These are phyloP conservation scores for Lagodon rhomboides DNA, from an alignment of 2,797 vertebrate genomes.

Conservation along the genomic window DNA sequence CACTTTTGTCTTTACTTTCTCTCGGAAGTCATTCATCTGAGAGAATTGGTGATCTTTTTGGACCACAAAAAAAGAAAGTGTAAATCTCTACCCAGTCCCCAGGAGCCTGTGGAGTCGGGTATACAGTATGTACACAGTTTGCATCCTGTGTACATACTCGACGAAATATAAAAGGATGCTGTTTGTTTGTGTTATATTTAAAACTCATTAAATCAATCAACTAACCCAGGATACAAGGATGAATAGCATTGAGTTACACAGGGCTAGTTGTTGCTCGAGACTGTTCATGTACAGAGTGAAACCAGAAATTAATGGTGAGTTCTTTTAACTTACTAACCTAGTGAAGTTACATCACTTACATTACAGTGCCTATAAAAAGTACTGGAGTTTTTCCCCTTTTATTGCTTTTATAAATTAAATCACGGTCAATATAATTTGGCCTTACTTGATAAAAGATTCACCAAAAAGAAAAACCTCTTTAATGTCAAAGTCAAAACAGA, in stretches of 20 bases:
- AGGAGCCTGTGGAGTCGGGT: conserved; percentile 29
- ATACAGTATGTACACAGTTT: conserved; percentile 11
- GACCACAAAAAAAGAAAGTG: conserved; percentile 37
- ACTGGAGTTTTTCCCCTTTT: too few species aligned
- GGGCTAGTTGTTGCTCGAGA: too few species aligned
- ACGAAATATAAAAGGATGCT: background rate
- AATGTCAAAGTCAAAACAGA: too few species aligned
- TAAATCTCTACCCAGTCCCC: conserved; percentile 18
- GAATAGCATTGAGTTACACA: background rate
- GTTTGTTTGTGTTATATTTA: background rate
- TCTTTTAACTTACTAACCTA: too few species aligned
- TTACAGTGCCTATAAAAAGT: too few species aligned
- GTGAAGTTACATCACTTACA: too few species aligned
- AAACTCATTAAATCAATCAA: background rate
- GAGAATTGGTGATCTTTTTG: conserved; percentile 53
- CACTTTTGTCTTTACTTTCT: conserved; percentile 44
- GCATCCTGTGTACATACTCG: conserved; percentile 12
- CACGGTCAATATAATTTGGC: too few species aligned
- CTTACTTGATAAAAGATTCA: too few species aligned
- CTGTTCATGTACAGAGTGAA: too few species aligned
- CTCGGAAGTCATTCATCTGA: conserved; percentile 60
- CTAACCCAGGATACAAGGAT: conserved; percentile 1
- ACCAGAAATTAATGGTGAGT: too few species aligned
- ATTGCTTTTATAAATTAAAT: too few species aligned
- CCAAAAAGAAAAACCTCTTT: too few species aligned